Base-by-base conservation (phyloP, 2,113 vertebrate genomes). In the Megalops atlanticus region DNA sequence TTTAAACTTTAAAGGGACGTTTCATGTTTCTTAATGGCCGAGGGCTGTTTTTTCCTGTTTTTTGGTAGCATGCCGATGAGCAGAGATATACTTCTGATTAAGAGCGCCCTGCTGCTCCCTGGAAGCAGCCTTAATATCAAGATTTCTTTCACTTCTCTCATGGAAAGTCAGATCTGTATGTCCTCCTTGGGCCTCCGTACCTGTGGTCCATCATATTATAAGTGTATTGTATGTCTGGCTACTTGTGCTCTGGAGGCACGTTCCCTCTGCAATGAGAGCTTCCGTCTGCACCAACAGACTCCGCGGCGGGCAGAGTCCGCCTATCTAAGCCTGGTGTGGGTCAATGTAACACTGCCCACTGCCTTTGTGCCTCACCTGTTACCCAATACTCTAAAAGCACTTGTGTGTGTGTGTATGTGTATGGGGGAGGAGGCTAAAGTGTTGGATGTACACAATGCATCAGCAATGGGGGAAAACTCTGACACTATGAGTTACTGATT, bases 131-230 rank as follows among this genome's bases (percentile, higher is more conserved):
- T 41, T 76, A 73, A 77, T 78, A 49, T n/a, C 27, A 69, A 33
- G 52, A 41, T 58, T 70, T 81, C 64, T 24, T 16, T 84, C 69
- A 86, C 78, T 80, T 91, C 87, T 91, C 86, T 92, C 90, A 91
- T 92, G 91, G 87, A 88, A 89, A 79, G 86, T 82, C 91, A 6
- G 35, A 87, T 86, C 77, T 86, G 84, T 87, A 84, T 93, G 81
- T 87, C 75, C 80, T 84, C 88, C 91, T 89, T 86, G 87, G 88
- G 86, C 79, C 80, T 64, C 89, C 80, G 85, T 88, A 87, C 83
- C 85, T 89, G 89, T 91, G 90, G 86, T 88, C 90, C 76, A 47
- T 40, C 70, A 89, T 90, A 93, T 93, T 90, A 92, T 89, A 85
- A 84, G 69, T 85, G 89, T 92, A 89, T 94, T 91, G 74, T 79